Conservation (phyloP, 2,888 invertebrate species). For the Tinea trinotella region DNA sequence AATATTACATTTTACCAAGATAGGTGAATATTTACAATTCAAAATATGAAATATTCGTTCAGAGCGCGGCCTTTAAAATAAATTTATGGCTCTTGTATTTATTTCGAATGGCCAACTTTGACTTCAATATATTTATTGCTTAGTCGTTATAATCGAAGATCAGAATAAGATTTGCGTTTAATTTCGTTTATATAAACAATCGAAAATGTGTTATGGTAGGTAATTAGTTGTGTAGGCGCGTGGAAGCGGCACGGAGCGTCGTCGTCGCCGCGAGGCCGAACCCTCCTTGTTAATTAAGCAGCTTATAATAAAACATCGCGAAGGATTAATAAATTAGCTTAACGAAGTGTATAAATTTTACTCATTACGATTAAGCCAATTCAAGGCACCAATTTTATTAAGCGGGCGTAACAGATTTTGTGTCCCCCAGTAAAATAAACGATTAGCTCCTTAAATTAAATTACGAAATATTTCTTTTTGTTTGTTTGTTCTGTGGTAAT, state of each 20-base stretch:
- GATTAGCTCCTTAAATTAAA: not conserved
- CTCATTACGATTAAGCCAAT: constrained; percentile 20
- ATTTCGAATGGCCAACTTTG: too few relatives aligned
- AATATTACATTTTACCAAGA: not conserved
- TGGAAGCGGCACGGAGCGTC: constrained; percentile 3
- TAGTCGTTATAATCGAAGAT: not conserved
- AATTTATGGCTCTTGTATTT: too few relatives aligned
- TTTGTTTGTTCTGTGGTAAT: not conserved
- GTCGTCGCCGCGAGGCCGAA: constrained; percentile 6
- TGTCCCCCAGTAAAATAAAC: constrained; percentile 1
- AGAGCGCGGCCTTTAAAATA: too few relatives aligned
- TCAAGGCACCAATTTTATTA: constrained; percentile 19
- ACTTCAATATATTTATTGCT: not conserved
- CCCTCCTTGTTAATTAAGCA: constrained; percentile 41
- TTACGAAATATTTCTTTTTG: not conserved
- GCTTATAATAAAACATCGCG: constrained; percentile 39
- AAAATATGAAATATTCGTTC: not conserved
- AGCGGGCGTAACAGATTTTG: constrained; percentile 12
- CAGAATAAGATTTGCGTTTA: not conserved
- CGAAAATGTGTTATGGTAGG: constrained; percentile 5
- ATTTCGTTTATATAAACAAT: constrained; percentile 6
- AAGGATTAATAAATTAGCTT: constrained; percentile 37
- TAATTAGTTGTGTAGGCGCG: not conserved
- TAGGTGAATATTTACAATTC: not conserved
- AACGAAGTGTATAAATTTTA: constrained; percentile 28